Evolutionary conservation across 2,113 vertebrate species (phyloP).

Genomic region (Elaphurus davidianus): DNA sequence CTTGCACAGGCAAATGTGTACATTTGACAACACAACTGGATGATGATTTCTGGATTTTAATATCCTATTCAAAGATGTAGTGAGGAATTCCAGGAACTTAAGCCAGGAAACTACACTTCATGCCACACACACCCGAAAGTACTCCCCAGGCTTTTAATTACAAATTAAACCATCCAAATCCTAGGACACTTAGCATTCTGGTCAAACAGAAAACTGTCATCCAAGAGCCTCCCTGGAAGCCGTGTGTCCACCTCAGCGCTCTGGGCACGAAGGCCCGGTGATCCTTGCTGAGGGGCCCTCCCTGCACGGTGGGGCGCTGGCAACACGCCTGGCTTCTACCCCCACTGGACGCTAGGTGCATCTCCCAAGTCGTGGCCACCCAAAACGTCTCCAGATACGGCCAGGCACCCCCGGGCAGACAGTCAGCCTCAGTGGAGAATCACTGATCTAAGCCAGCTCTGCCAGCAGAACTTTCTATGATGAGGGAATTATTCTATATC

Average conservation of each 20-base stretch:
- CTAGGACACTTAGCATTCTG: background rate
- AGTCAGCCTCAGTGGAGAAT: background rate
- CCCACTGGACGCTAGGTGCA: background rate
- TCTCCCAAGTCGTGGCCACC: background rate
- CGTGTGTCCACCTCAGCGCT: accelerated
- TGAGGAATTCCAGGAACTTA: background rate
- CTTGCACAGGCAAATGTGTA: background rate
- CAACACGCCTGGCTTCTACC: background rate
- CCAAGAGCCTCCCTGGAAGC: background rate
- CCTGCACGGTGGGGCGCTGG: accelerated
- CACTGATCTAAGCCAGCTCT: background rate
- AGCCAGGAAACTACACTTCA: background rate
- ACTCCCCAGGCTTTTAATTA: background rate
- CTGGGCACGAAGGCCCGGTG: accelerated
- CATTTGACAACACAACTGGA: background rate
- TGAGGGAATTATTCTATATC: background rate
- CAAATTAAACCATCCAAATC: background rate
- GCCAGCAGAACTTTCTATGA: background rate
- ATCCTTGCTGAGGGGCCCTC: background rate
- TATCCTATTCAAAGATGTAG: background rate
- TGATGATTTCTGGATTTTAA: background rate
- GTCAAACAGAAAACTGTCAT: background rate
- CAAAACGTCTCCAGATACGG: background rate
- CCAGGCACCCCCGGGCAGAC: background rate
- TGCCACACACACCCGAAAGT: background rate